A percentile compares a stretch with the other conserved stretches of the same genome.
These are phyloP conservation scores for Melanerpes aurifrons DNA, from an alignment of 2,113 vertebrate genomes.

Conservation along the genomic window DNA sequence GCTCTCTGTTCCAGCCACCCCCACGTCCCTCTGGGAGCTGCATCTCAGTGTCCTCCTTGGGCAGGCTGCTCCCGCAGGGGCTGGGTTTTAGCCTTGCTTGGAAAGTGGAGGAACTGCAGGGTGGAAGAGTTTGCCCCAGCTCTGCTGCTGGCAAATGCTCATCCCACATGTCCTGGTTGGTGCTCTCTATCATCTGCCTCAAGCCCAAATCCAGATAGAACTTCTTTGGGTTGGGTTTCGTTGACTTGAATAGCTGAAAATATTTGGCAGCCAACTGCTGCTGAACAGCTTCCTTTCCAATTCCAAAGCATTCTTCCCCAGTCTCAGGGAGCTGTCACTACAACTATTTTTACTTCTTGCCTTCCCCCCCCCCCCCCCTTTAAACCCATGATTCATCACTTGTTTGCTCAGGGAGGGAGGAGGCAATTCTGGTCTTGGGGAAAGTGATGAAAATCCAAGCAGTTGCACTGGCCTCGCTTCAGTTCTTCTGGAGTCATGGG, in stretches of 20 bases:
- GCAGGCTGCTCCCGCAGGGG: background rate
- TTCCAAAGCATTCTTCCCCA: background rate
- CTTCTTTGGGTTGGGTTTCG: slow-evolving; percentile 6
- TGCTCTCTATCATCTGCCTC: background rate
- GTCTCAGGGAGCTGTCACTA: slow-evolving; percentile 47
- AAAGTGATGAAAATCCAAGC: slow-evolving; percentile 52
- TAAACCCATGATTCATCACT: background rate
- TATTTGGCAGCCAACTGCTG: slow-evolving; percentile 20
- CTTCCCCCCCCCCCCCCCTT: background rate
- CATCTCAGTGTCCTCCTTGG: background rate
- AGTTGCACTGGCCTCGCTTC: slow-evolving; percentile 15
- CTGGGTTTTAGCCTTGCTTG: background rate
- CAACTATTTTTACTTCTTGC: slow-evolving; percentile 44
- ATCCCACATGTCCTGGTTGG: background rate
- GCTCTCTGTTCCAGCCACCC: background rate
- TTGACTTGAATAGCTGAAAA: slow-evolving; percentile 27
- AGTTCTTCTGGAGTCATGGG: background rate
- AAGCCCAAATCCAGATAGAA: slow-evolving; percentile 18
- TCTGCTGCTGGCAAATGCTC: background rate
- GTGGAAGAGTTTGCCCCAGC: background rate
- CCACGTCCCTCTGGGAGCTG: background rate
- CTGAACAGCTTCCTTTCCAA: background rate
- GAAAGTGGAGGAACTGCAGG: background rate
- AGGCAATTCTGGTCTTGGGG: slow-evolving; percentile 32
- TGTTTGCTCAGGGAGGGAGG: background rate